These are phyloP conservation scores for Drosophila bipectinata DNA, from an alignment of 1,140 invertebrate genomes.

Conservation along the genomic window DNA sequence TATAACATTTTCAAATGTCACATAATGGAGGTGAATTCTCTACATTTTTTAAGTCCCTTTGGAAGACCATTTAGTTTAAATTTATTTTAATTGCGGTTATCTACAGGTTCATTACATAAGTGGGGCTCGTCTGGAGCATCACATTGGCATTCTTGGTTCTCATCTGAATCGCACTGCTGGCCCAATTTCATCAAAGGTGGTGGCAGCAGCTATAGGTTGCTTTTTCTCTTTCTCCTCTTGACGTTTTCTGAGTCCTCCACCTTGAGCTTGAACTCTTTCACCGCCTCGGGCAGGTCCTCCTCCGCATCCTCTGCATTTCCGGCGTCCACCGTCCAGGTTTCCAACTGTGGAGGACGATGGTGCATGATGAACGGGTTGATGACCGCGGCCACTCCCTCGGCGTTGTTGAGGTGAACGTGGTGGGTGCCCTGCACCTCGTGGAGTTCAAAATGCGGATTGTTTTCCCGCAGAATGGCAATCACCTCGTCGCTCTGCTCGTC, in stretches of 20 bases:
- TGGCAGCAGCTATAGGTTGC: constrained; percentile 79
- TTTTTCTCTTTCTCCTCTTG: constrained; percentile 79
- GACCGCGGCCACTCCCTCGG: constrained; percentile 85
- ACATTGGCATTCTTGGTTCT: constrained; percentile 22
- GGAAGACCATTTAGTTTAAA: neutral
- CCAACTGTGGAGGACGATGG: constrained; percentile 68
- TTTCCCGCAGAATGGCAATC: constrained; percentile 85
- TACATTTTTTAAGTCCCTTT: neutral
- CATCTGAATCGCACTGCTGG: constrained; percentile 30
- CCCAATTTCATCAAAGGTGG: constrained; percentile 54
- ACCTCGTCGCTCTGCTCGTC: constrained; percentile 83
- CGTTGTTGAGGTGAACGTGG: constrained; percentile 90
- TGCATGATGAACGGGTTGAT: constrained; percentile 86
- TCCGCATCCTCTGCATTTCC: constrained; percentile 3
- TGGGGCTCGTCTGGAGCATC: constrained; percentile 20
- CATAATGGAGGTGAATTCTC: constrained; percentile 1
- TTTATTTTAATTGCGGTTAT: neutral
- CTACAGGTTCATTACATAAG: neutral
- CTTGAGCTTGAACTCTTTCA: constrained; percentile 60
- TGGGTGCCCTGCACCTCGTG: constrained; percentile 88
- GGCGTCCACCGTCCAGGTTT: constrained; percentile 64
- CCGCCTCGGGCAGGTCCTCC: constrained; percentile 29
- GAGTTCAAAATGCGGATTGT: constrained; percentile 86
- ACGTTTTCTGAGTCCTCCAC: constrained; percentile 72
- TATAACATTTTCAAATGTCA: constrained; percentile 3